Conservation (phyloP, 2,888 invertebrate genomes). For the Harmothoe impar region DNA sequence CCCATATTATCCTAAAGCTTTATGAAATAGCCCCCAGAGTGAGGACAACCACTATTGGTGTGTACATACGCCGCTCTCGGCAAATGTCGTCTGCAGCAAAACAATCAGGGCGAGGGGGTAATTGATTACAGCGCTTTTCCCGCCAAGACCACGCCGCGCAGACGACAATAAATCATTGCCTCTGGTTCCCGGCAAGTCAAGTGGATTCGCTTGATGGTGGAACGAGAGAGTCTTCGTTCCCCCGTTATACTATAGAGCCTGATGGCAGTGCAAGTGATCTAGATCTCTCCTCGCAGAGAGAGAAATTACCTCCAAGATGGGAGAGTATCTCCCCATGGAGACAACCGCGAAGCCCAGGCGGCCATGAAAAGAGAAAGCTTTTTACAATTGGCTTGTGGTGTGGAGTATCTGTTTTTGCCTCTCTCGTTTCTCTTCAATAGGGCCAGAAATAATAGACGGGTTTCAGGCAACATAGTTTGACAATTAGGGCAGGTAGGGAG, state of each 20-base stretch:
- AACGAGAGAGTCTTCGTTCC: not conserved
- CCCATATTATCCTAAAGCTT: no score
- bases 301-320: slow-evolving; percentile 31
- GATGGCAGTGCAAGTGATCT: slow-evolving; percentile 1
- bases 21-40: no score
- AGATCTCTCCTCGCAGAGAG: not conserved
- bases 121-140: slow-evolving; percentile 9
- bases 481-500: no score
- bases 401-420: not conserved
- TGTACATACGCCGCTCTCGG: not conserved
- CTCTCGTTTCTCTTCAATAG: not conserved
- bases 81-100: not conserved
- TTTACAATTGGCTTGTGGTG: slow-evolving; percentile 16
- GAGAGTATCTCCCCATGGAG: not conserved
- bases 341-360: not conserved
- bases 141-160: not conserved
- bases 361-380: slow-evolving; percentile 18
- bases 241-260: not conserved
- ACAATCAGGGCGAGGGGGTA: not conserved
- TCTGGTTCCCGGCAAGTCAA: slow-evolving; percentile 15
- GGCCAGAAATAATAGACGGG: no score
- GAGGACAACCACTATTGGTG: not conserved
- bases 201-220: slow-evolving; percentile 25
- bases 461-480: no score
- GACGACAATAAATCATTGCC: slow-evolving; percentile 37